Evolutionary conservation across 2,888 invertebrate species (phyloP).

Genomic region (Heliothis peltigera): DNA sequence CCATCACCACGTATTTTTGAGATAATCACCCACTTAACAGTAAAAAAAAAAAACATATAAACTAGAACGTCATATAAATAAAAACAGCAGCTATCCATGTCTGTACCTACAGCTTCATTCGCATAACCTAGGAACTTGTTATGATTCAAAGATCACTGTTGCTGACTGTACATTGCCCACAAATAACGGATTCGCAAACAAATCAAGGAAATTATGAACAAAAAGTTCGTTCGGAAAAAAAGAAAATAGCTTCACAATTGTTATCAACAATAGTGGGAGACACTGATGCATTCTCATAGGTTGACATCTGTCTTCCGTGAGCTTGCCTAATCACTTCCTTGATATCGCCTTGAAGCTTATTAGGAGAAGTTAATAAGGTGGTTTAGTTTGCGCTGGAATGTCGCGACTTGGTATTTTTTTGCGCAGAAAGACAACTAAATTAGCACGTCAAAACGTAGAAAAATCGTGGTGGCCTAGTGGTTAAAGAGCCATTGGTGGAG

Average conservation of each 20-base stretch:
- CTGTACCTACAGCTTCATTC: too few species aligned
- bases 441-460: too few species aligned
- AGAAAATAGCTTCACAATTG: conserved; percentile 23
- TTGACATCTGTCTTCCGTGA: conserved; percentile 47
- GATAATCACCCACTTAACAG: too few species aligned
- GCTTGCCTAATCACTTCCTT: conserved; percentile 49
- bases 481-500: too few species aligned
- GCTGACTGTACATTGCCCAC: background rate
- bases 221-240: conserved; percentile 45
- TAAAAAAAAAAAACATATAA: too few species aligned
- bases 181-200: conserved; percentile 43
- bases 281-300: conserved; percentile 39
- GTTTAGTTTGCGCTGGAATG: background rate
- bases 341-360: conserved; percentile 18
- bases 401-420: background rate
- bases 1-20: too few species aligned
- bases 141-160: too few species aligned
- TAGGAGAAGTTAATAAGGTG: background rate
- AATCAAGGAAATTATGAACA: conserved; percentile 47
- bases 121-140: too few species aligned
- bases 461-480: too few species aligned
- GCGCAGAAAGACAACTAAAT: background rate
- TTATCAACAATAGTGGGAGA: conserved; percentile 55
- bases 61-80: too few species aligned
- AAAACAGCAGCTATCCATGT: too few species aligned